A percentile compares a stretch with the other conserved stretches of the same genome.
Conservation (phyloP, 2,888 invertebrate genomes). For the Aquatica leii region DNA sequence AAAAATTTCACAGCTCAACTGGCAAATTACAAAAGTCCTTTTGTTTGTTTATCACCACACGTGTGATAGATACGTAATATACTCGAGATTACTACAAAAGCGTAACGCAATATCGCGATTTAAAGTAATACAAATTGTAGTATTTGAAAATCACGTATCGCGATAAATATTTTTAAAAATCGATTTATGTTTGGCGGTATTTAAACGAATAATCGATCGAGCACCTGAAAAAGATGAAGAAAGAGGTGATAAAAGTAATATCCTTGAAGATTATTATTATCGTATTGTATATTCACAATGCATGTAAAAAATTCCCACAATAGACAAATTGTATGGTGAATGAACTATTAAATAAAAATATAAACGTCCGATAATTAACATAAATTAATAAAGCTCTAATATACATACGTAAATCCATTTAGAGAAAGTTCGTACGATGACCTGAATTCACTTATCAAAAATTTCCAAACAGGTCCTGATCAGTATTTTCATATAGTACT, state of each 20-base stretch:
- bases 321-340: constrained; percentile 5
- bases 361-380: background rate
- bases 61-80: constrained; percentile 1
- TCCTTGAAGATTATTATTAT: constrained; percentile 9
- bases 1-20: too few species aligned
- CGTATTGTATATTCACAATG: constrained; percentile 6
- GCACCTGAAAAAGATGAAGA: background rate
- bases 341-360: constrained; percentile 7
- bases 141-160: too few species aligned
- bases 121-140: too few species aligned
- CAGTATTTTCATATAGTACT: constrained; percentile 19
- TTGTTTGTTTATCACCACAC: constrained; percentile 2
- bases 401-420: background rate
- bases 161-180: too few species aligned
- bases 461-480: constrained; percentile 26
- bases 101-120: background rate
- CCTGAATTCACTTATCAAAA: constrained; percentile 32
- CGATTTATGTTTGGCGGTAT: too few species aligned
- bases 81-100: background rate
- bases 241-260: constrained; percentile 1
- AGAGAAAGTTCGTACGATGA: constrained; percentile 34
- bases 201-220: background rate
- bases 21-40: background rate
- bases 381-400: background rate
- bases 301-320: constrained; percentile 6